Conservation (phyloP, 2,797 vertebrate genomes). For the Sus cebifrons region DNA sequence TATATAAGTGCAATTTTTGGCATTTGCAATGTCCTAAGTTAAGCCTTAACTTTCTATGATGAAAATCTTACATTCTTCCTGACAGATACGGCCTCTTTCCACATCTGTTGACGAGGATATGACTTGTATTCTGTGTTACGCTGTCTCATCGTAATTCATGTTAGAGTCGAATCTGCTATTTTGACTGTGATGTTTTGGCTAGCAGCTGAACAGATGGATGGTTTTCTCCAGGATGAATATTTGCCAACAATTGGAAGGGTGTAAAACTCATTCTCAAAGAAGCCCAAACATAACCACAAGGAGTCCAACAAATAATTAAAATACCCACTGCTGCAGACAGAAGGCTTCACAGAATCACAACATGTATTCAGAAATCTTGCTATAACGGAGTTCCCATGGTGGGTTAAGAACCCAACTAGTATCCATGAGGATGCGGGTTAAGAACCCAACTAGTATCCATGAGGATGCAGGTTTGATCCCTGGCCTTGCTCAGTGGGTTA, state of each 20-base stretch:
- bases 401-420: too few species aligned
- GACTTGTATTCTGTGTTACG: constrained; percentile 72
- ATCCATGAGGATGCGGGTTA: too few species aligned
- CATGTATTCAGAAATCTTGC: neutral
- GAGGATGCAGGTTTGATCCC: too few species aligned
- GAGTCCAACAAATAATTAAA: constrained; percentile 82
- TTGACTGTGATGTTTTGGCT: constrained; percentile 85
- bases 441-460: too few species aligned
- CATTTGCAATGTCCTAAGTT: neutral
- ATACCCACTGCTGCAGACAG: constrained; percentile 63
- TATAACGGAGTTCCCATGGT: neutral
- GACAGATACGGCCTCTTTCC: neutral
- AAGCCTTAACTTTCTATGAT: neutral
- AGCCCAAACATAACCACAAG: constrained; percentile 84
- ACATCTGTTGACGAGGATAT: constrained; percentile 31
- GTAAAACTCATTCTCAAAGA: constrained; percentile 85
- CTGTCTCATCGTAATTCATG: constrained; percentile 81
- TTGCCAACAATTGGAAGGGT: constrained; percentile 87
- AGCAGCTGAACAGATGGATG: constrained; percentile 88
- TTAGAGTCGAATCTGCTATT: constrained; percentile 84
- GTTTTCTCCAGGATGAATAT: constrained; percentile 88
- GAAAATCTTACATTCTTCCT: constrained; percentile 37
- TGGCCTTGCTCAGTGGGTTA: too few species aligned
- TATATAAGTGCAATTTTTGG: neutral
- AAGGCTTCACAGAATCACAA: neutral